Conservation (phyloP, 2,797 vertebrate genomes). For the Darevskia mixta region DNA sequence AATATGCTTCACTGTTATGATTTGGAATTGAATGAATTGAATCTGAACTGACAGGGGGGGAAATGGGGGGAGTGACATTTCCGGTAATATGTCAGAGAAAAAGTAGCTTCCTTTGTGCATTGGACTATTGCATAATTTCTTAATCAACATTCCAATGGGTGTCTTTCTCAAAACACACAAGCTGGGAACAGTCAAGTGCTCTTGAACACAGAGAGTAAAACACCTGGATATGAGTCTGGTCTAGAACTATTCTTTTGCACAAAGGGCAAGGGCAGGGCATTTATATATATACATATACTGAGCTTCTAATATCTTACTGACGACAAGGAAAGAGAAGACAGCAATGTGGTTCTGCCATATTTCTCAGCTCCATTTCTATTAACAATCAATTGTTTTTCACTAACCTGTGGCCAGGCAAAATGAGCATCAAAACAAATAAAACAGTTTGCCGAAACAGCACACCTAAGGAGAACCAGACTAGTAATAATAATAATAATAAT, state of each 20-base stretch:
- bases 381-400: not conserved
- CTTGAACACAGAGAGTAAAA: not conserved
- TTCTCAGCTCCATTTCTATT: not conserved
- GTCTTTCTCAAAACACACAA: not conserved
- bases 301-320: not conserved
- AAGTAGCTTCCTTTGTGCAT: accelerated
- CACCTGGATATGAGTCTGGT: not conserved
- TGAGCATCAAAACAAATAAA: not conserved
- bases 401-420: not conserved
- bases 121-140: not conserved
- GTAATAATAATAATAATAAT: too few relatives aligned
- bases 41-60: not conserved
- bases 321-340: conserved; percentile 7
- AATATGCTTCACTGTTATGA: conserved; percentile 15
- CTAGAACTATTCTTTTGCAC: not conserved
- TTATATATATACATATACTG: not conserved
- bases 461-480: not conserved
- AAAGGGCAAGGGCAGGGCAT: not conserved
- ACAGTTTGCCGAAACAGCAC: not conserved
- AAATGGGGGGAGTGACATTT: not conserved
- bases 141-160: conserved; percentile 31
- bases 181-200: not conserved
- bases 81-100: conserved; percentile 1
- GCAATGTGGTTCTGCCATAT: not conserved
- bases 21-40: conserved; percentile 31